Percentiles rank a stretch among this genome's conserved stretches.
Evolutionary conservation across 2,797 vertebrate species (phyloP).

Genomic region (Myotis myotis): DNA sequence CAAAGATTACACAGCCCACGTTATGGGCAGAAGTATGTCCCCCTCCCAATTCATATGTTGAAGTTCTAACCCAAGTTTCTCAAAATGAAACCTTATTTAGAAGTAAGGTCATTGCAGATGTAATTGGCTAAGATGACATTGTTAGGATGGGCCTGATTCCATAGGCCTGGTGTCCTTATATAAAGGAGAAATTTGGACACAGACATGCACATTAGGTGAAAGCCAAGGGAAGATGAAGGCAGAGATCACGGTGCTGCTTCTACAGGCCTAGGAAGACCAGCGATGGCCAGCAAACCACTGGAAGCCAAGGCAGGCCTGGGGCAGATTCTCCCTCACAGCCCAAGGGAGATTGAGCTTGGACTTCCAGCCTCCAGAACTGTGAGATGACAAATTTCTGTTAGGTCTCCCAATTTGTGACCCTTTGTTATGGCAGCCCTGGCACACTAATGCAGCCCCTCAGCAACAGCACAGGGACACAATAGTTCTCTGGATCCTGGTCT

Average conservation of each 20-base stretch:
- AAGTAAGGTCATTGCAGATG: neutral
- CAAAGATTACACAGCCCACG: neutral
- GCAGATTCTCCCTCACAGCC: neutral
- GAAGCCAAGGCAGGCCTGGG: too few species aligned
- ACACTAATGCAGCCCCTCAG: neutral
- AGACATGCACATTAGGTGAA: neutral
- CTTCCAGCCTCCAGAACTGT: neutral
- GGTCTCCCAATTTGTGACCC: neutral
- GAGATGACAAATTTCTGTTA: neutral
- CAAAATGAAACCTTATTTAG: neutral
- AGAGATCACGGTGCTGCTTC: neutral
- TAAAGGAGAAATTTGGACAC: neutral
- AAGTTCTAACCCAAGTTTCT: neutral
- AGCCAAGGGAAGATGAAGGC: neutral
- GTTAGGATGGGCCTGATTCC: neutral
- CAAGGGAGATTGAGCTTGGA: neutral
- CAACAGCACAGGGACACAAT: neutral
- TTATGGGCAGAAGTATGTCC: neutral
- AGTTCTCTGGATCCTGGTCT: neutral
- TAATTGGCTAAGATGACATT: neutral
- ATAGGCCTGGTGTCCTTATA: neutral
- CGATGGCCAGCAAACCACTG: neutral
- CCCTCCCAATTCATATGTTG: neutral
- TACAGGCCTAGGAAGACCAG: neutral
- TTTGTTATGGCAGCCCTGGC: neutral